Percentiles rank a stretch among this genome's conserved stretches.
phyloP scores from a whole-genome alignment of 92 coral and sea anemone species.

The Porites rus region DNA sequence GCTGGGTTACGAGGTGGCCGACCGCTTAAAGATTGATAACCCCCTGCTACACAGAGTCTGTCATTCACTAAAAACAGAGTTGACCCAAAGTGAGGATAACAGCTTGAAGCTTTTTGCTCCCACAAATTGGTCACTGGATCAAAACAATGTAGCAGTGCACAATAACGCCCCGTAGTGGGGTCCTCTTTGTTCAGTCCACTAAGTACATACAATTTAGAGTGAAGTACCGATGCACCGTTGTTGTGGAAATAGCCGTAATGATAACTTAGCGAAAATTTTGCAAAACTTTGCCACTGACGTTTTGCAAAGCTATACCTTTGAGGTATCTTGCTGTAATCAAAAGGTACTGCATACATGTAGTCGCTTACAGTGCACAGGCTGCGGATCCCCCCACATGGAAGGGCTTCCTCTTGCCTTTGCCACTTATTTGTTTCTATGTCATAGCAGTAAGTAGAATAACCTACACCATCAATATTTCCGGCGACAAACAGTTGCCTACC shows the following conservation, averaged over 20 bases:
- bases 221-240: not conserved
- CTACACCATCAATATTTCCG: too few relatives aligned
- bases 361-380: too few relatives aligned
- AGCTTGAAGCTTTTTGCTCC: slow-evolving; percentile 5
- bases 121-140: slow-evolving; percentile 21
- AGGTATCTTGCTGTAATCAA: too few relatives aligned
- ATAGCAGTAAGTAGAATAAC: too few relatives aligned
- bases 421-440: too few relatives aligned
- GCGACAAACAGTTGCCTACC: not conserved
- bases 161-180: fast-evolving
- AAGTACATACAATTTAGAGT: not conserved
- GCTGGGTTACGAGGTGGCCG: not conserved
- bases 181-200: too few relatives aligned
- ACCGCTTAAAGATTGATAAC: not conserved
- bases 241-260: not conserved
- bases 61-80: slow-evolving; percentile 16
- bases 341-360: too few relatives aligned
- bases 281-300: too few relatives aligned
- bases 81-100: slow-evolving; percentile 28
- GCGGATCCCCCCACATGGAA: too few relatives aligned
- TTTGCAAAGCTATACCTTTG: too few relatives aligned
- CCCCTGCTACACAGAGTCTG: slow-evolving; percentile 37
- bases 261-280: not conserved
- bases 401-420: too few relatives aligned
- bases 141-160: slow-evolving; percentile 12